Conservation (phyloP, 2,113 vertebrate genomes). For the Potamarius usumacintae region DNA sequence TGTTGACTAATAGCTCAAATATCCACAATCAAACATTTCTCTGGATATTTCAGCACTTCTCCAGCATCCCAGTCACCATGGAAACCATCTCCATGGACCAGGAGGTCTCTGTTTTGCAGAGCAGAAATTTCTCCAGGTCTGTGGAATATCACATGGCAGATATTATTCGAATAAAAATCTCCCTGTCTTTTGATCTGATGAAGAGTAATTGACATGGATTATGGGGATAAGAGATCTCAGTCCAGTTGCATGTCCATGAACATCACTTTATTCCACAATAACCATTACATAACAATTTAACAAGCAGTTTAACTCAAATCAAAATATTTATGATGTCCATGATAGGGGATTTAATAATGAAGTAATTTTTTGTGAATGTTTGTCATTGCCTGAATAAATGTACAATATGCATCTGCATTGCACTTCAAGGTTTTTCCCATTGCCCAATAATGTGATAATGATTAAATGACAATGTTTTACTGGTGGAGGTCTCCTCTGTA, state of each 20-base stretch:
- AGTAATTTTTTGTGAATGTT: background rate
- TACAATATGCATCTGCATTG: background rate
- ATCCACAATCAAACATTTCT: conserved; percentile 33
- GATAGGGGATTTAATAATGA: background rate
- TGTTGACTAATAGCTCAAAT: conserved; percentile 1
- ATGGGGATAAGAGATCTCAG: background rate
- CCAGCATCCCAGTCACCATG: conserved; percentile 46
- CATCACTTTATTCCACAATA: background rate
- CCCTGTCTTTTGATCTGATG: conserved; percentile 25
- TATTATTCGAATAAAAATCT: background rate
- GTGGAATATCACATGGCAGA: conserved; percentile 25
- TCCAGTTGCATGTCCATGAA: background rate
- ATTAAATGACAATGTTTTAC: background rate
- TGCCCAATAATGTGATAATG: background rate
- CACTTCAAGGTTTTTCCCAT: background rate
- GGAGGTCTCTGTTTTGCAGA: conserved; percentile 24
- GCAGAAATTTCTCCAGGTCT: conserved; percentile 24
- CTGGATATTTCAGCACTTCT: conserved; percentile 6
- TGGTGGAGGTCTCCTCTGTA: background rate
- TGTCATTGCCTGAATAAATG: background rate
- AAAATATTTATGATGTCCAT: background rate
- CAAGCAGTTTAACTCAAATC: background rate
- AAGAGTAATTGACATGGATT: conserved; percentile 20
- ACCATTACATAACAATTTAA: background rate
- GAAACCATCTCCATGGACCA: conserved; percentile 37